Evolutionary conservation across 2,888 invertebrate species (phyloP).

Genomic region (Drosophila multiciliata): DNA sequence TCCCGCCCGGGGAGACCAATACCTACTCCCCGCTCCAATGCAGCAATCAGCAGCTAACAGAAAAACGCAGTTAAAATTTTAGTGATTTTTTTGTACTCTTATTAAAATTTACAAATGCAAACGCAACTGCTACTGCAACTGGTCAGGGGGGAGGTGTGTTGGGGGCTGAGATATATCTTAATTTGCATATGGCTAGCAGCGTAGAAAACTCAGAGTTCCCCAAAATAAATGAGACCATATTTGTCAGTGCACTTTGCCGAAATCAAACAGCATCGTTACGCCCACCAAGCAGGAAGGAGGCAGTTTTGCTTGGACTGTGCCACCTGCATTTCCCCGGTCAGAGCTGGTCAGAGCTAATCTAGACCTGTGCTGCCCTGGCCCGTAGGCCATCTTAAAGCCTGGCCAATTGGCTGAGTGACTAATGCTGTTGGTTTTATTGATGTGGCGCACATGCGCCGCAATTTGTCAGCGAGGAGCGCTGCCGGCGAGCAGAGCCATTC

Average conservation of each 20-base stretch:
- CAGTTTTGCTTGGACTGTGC: slow-evolving; percentile 35
- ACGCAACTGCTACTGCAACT: slow-evolving; percentile 30
- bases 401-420: slow-evolving; percentile 69
- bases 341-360: slow-evolving; percentile 23
- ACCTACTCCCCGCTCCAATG: not conserved
- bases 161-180: slow-evolving; percentile 56
- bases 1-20: not conserved
- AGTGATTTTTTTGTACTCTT: slow-evolving; percentile 11
- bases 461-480: slow-evolving; percentile 57
- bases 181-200: slow-evolving; percentile 70
- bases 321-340: slow-evolving; percentile 60
- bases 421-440: slow-evolving; percentile 78
- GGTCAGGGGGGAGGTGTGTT: not conserved
- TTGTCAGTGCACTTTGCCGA: slow-evolving; percentile 74
- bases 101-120: slow-evolving; percentile 26
- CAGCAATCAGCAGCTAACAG: slow-evolving; percentile 32
- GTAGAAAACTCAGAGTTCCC: slow-evolving; percentile 49
- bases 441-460: slow-evolving; percentile 68
- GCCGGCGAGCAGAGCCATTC: slow-evolving; percentile 18
- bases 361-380: slow-evolving; percentile 14
- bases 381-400: slow-evolving; percentile 27
- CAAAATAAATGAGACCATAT: slow-evolving; percentile 75
- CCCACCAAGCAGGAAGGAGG: slow-evolving; percentile 53
- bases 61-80: slow-evolving; percentile 15
- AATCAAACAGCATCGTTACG: slow-evolving; percentile 72